Percentiles rank a stretch among this genome's conserved stretches.
phyloP scores from a whole-genome alignment of 2,888 invertebrate species.

The Pheosia gnoma region DNA sequence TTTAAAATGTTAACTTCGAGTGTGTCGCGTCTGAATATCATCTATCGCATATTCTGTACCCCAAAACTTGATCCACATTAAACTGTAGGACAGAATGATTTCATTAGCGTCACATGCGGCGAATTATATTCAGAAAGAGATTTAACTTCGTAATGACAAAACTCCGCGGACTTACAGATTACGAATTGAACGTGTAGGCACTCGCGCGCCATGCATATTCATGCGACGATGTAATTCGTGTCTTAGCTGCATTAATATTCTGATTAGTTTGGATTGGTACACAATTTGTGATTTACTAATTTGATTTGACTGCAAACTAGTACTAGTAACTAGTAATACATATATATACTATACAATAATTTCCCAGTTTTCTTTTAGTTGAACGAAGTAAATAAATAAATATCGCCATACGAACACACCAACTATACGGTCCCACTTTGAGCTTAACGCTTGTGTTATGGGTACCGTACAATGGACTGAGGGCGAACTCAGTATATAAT shows the following conservation, averaged over 20 bases:
- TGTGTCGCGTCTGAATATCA: constrained; percentile 15
- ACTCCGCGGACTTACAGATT: constrained; percentile 45
- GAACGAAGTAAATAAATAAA: no score
- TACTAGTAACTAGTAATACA: no score
- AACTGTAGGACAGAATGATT: constrained; percentile 49
- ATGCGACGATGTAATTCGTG: constrained; percentile 50
- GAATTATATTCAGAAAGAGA: constrained; percentile 54
- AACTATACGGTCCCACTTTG: no score
- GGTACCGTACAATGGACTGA: no score
- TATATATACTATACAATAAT: no score
- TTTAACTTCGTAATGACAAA: constrained; percentile 43
- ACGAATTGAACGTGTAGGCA: constrained; percentile 36
- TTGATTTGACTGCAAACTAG: background rate
- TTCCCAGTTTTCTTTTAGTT: no score
- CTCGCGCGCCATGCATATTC: constrained; percentile 51
- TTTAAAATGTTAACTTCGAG: background rate
- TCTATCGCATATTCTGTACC: constrained; percentile 28
- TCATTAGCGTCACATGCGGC: constrained; percentile 56
- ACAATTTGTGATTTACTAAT: constrained; percentile 5
- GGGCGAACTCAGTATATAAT: no score
- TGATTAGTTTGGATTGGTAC: constrained; percentile 44
- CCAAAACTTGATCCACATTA: constrained; percentile 41
- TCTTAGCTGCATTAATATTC: constrained; percentile 53
- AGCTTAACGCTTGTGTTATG: no score
- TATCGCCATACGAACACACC: no score